These are phyloP conservation scores for Aradus depressus DNA, from an alignment of 2,888 invertebrate genomes.

Conservation along the genomic window DNA sequence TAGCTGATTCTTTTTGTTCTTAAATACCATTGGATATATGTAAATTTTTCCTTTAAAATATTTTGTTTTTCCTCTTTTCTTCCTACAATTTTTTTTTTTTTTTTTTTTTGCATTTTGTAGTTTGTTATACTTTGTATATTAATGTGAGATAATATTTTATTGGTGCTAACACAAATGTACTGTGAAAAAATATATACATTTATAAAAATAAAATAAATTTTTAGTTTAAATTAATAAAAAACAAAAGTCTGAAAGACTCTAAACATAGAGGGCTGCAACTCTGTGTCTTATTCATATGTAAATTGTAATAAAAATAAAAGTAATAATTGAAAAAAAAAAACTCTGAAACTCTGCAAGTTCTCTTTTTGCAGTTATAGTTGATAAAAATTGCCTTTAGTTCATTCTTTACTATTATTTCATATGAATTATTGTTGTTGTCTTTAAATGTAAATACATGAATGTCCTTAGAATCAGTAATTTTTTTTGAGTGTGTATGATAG, in stretches of 20 bases:
- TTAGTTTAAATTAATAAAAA: constrained; percentile 11
- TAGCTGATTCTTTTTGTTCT: too few species aligned
- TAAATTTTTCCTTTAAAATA: constrained; percentile 9
- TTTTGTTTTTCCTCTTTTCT: constrained; percentile 13
- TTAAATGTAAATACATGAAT: constrained; percentile 28
- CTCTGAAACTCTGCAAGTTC: neutral
- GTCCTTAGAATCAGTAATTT: constrained; percentile 20
- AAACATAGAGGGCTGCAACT: constrained; percentile 30
- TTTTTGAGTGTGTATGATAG: too few species aligned
- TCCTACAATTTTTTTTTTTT: constrained; percentile 12
- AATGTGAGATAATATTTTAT: constrained; percentile 25
- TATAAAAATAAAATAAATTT: too few species aligned
- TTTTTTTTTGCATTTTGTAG: constrained; percentile 23
- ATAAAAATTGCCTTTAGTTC: constrained; percentile 25
- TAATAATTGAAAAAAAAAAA: constrained; percentile 3
- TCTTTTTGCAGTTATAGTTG: constrained; percentile 5
- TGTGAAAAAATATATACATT: too few species aligned
- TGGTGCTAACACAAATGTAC: constrained; percentile 28
- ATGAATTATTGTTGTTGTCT: constrained; percentile 28
- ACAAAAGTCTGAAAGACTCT: constrained; percentile 31
- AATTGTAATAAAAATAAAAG: constrained; percentile 6
- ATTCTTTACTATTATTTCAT: constrained; percentile 19
- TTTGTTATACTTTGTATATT: constrained; percentile 26
- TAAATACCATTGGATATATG: too few species aligned
- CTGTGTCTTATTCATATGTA: constrained; percentile 28